Base-by-base conservation (phyloP, 2,113 vertebrate genomes). In the Oreochromis tanganicae region DNA sequence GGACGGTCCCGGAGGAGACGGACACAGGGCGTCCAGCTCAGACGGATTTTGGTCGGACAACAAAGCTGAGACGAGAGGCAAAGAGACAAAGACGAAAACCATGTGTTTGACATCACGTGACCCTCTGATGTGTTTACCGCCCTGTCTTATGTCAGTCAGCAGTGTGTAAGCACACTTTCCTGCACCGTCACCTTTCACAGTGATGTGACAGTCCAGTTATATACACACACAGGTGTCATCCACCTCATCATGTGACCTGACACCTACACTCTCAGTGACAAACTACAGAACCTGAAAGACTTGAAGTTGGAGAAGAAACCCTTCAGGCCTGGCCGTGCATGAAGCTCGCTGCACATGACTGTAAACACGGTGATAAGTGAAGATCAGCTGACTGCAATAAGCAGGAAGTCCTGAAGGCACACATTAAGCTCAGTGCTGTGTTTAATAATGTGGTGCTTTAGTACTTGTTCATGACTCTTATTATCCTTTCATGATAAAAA, bases 11-110 rank as follows among this genome's bases (percentile, higher is more conserved):
- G 94, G 94, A 3, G 94, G 89, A 24, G 86, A 93, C 1, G 95
- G 94, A 55, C 93, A 95, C 17, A 96, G 91, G 3, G 91, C 94
- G 3, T 96, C 94, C 86, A 95, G 94, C 81, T 96, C 96, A 38
- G 90, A 92, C 0, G 96, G 96, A 21, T 95, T 95, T 4, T 93
- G 93, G 17, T 93, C 94, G 0, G 94, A 87, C 27, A 93, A 90
- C 21, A 89, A 63, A 54, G 93, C 96, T 96, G 83, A 12, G 55
- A 66, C 0, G 34, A 38, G 19, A 27, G 32, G 12, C 14, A 4
- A 21, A 11, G 43, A 57, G 21, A 83, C 27, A 7, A 61, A 21
- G 13, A 55, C 1, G 1, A 80, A 56, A 38, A 50, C 50, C 32
- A 19, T 50, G 41, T 50, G 71, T 50, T 19, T 50, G 27, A 4